A percentile compares a stretch with the other conserved stretches of the same genome.
These are phyloP conservation scores for Oophaga pumilio DNA, from an alignment of 2,113 vertebrate species.

Conservation along the genomic window DNA sequence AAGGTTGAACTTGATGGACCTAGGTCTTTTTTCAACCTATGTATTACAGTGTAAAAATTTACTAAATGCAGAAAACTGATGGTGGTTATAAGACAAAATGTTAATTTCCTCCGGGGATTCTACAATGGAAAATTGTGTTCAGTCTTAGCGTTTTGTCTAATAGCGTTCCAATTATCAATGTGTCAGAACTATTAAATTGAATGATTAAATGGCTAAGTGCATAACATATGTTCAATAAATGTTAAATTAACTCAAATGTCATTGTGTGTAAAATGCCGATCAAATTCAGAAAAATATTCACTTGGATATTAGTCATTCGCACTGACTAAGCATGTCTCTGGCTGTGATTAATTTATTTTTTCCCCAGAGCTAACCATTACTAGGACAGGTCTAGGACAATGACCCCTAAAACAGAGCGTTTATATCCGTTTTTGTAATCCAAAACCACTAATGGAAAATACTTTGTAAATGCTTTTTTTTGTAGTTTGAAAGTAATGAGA, in stretches of 20 bases:
- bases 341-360: background rate
- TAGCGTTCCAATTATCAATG: constrained; percentile 41
- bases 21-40: background rate
- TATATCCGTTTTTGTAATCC: too few species aligned
- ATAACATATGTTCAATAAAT: constrained; percentile 50
- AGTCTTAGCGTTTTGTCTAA: constrained; percentile 21
- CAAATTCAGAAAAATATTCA: constrained; percentile 1
- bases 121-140: constrained; percentile 36
- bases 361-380: background rate
- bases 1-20: too few species aligned
- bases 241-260: constrained; percentile 46
- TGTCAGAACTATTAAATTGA: constrained; percentile 43
- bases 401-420: background rate
- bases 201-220: constrained; percentile 43
- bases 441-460: too few species aligned
- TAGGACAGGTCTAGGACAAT: background rate
- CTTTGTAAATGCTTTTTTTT: too few species aligned
- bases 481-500: too few species aligned
- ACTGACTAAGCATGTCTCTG: constrained; percentile 13
- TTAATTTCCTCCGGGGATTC: background rate
- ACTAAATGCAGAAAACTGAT: background rate
- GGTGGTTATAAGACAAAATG: background rate
- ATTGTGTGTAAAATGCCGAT: constrained; percentile 43
- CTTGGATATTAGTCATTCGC: constrained; percentile 37
- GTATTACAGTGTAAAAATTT: background rate